phyloP scores from a whole-genome alignment of 2,797 vertebrate genomes.

The Neomorphus geoffroyi region DNA sequence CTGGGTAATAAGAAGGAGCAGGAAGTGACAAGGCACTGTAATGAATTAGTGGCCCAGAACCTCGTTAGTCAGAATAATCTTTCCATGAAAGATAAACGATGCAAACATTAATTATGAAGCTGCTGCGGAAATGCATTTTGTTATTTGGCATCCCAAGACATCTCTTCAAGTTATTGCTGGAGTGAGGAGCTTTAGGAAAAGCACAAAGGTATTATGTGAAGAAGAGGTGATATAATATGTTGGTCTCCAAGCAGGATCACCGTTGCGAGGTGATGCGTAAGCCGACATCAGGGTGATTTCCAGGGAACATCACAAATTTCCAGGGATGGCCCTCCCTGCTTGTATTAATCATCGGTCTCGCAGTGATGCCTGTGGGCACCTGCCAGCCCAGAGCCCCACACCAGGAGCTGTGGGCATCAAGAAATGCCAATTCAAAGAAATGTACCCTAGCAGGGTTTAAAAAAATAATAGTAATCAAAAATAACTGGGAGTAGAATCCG shows the following conservation, averaged over 20 bases:
- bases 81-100: slow-evolving; percentile 82
- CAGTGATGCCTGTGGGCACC: neutral
- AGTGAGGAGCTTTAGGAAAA: slow-evolving; percentile 22
- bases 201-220: neutral
- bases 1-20: slow-evolving; percentile 84
- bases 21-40: slow-evolving; percentile 82
- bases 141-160: slow-evolving; percentile 73
- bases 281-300: neutral
- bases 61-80: slow-evolving; percentile 87
- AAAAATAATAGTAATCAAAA: neutral
- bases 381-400: neutral
- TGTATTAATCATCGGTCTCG: neutral
- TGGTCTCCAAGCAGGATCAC: neutral
- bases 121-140: slow-evolving; percentile 72
- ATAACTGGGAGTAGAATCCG: neutral
- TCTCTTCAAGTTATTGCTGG: slow-evolving; percentile 65
- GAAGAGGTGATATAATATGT: neutral
- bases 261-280: neutral
- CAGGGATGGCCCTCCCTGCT: neutral
- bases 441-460: neutral
- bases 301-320: neutral
- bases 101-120: slow-evolving; percentile 84
- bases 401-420: neutral
- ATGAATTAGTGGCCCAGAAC: slow-evolving; percentile 86
- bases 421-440: neutral